Evolutionary conservation across 2,797 vertebrate genomes (phyloP).

Genomic region (Lepidocolaptes lacrymiger): DNA sequence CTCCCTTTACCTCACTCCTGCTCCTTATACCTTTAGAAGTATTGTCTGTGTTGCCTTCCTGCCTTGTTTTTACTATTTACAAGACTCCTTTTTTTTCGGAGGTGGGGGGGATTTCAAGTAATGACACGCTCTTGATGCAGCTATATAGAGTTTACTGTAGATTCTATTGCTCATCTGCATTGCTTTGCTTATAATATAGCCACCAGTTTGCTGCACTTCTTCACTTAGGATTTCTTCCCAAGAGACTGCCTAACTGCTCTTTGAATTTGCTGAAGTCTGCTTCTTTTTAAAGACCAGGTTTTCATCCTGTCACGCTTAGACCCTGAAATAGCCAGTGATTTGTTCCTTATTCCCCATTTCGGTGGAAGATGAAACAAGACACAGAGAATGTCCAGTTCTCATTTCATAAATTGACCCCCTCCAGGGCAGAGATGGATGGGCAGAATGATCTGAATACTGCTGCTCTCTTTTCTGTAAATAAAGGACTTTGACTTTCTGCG

Average conservation of each 20-base stretch:
- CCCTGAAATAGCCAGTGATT: slow-evolving; percentile 5
- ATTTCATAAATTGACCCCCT: not conserved
- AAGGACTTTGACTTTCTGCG: not conserved
- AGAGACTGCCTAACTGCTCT: not conserved
- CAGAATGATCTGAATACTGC: not conserved
- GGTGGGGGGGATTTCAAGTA: not conserved
- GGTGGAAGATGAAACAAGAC: not conserved
- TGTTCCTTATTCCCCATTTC: not conserved
- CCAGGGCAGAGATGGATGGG: not conserved
- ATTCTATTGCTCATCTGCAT: not conserved
- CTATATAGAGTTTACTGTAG: not conserved
- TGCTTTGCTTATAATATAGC: not conserved
- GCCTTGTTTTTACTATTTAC: not conserved
- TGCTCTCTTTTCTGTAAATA: not conserved
- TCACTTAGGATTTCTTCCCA: not conserved
- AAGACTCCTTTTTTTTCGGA: not conserved
- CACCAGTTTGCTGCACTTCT: not conserved
- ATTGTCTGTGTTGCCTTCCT: not conserved
- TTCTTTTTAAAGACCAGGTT: not conserved
- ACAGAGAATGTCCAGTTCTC: not conserved
- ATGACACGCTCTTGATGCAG: not conserved
- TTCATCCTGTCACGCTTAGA: not conserved
- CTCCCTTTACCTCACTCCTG: not conserved
- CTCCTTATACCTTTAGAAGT: not conserved
- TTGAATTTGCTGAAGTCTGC: not conserved